These are phyloP conservation scores for Oreortyx pictus DNA, from an alignment of 2,797 vertebrate species.

Conservation along the genomic window DNA sequence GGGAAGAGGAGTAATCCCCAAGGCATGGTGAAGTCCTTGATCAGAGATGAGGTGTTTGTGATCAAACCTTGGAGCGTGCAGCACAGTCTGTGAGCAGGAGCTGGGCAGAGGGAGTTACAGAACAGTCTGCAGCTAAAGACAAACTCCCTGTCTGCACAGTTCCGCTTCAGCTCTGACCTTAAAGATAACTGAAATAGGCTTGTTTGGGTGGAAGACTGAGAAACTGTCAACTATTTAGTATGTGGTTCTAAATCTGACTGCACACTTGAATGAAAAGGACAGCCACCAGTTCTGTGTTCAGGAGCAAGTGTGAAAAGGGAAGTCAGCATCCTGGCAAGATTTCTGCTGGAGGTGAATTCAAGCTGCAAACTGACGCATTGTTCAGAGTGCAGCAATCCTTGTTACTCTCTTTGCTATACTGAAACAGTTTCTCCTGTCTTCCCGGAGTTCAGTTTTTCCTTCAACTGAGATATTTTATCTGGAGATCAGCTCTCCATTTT, in stretches of 20 bases:
- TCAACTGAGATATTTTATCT: constrained; percentile 1
- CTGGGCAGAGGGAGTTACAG: neutral
- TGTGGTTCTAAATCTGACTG: neutral
- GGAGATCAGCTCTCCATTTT: constrained; percentile 6
- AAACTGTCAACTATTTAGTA: neutral
- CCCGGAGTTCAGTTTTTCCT: neutral
- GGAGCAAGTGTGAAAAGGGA: neutral
- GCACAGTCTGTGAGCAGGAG: neutral
- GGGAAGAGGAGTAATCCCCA: neutral
- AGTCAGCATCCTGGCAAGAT: neutral
- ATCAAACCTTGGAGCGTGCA: neutral
- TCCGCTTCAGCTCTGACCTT: neutral
- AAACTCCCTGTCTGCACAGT: neutral
- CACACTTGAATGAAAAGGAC: neutral
- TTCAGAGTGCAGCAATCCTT: neutral
- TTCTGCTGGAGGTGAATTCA: constrained; percentile 11
- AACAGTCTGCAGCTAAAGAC: neutral
- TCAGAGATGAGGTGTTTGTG: neutral
- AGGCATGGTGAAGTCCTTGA: neutral
- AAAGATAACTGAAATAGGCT: neutral
- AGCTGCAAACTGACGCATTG: neutral
- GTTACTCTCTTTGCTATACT: neutral
- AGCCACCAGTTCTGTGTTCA: neutral
- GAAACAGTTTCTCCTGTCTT: neutral
- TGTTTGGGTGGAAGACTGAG: neutral